Evolutionary conservation across 1,140 invertebrate species (phyloP).

Genomic region (Lordiphosa stackelbergi): DNA sequence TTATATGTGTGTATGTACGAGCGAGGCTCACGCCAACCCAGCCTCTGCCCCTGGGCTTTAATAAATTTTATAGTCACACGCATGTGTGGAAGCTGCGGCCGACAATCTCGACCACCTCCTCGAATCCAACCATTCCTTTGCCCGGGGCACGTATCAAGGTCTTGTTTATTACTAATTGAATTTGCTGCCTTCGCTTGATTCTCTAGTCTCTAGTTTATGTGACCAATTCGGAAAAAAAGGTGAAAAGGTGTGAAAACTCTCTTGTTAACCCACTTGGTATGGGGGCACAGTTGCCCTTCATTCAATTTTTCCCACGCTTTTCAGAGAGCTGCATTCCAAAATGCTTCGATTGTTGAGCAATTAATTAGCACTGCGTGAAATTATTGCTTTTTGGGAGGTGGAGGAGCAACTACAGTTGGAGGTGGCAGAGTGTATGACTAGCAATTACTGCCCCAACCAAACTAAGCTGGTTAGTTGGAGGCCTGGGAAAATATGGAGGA

Average conservation of each 20-base stretch:
- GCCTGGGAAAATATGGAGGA: slow-evolving; percentile 47
- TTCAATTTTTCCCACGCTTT: slow-evolving; percentile 52
- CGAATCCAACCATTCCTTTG: slow-evolving; percentile 1
- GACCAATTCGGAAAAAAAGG: slow-evolving; percentile 39
- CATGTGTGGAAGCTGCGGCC: slow-evolving; percentile 26
- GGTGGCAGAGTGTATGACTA: slow-evolving; percentile 42
- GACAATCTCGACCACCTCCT: not conserved
- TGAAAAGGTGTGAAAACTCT: slow-evolving; percentile 64
- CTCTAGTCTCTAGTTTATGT: slow-evolving; percentile 11
- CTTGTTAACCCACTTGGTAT: slow-evolving; percentile 5
- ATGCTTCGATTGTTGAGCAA: slow-evolving; percentile 63
- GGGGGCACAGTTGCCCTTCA: slow-evolving; percentile 27
- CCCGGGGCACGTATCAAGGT: slow-evolving; percentile 45
- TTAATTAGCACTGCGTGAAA: slow-evolving; percentile 75
- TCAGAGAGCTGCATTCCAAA: slow-evolving; percentile 42
- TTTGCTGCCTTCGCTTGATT: slow-evolving; percentile 29
- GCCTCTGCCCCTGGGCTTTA: slow-evolving; percentile 60
- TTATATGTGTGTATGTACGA: slow-evolving; percentile 19
- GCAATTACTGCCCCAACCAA: slow-evolving; percentile 42
- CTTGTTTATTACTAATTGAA: slow-evolving; percentile 75
- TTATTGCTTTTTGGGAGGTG: slow-evolving; percentile 31
- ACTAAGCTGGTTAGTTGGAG: slow-evolving; percentile 17
- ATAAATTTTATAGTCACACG: slow-evolving; percentile 73
- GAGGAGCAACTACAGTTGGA: not conserved
- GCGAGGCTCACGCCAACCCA: slow-evolving; percentile 6